Conservation (phyloP, 2,888 invertebrate species). For the Stictocephala bisonia region DNA sequence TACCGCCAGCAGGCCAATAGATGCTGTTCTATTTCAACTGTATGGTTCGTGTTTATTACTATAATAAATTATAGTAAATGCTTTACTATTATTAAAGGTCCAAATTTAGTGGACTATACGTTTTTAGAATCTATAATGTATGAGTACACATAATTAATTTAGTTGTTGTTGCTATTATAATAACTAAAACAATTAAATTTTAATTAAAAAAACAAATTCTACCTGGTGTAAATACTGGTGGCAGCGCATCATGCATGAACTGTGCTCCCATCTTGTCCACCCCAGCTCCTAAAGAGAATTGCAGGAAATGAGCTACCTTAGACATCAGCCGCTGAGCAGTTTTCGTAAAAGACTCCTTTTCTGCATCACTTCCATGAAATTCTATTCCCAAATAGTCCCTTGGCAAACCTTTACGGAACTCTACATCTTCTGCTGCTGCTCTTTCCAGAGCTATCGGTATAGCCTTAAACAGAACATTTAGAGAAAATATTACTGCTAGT, state of each 20-base stretch:
- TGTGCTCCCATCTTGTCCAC: slow-evolving; percentile 89
- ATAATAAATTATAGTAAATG: too few relatives aligned
- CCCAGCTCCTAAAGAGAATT: slow-evolving; percentile 74
- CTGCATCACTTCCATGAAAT: neutral
- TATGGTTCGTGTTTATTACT: too few relatives aligned
- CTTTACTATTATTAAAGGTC: too few relatives aligned
- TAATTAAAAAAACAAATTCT: slow-evolving; percentile 41
- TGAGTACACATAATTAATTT: too few relatives aligned
- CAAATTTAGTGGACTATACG: too few relatives aligned
- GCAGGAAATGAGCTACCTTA: slow-evolving; percentile 71
- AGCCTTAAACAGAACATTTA: slow-evolving; percentile 64
- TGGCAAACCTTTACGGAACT: slow-evolving; percentile 84
- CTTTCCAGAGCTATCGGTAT: slow-evolving; percentile 79
- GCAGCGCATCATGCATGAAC: slow-evolving; percentile 88
- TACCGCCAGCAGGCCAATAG: too few relatives aligned
- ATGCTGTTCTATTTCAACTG: too few relatives aligned
- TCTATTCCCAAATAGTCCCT: slow-evolving; percentile 69
- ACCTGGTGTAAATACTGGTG: slow-evolving; percentile 77
- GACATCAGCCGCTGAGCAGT: slow-evolving; percentile 70
- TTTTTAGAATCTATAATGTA: too few relatives aligned
- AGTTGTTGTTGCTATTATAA: too few relatives aligned
- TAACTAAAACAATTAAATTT: too few relatives aligned
- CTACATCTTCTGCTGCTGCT: slow-evolving; percentile 77
- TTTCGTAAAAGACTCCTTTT: slow-evolving; percentile 65
- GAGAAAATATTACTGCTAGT: neutral